phyloP scores from a whole-genome alignment of 1,140 invertebrate genomes.

The Bactericera cockerelli region DNA sequence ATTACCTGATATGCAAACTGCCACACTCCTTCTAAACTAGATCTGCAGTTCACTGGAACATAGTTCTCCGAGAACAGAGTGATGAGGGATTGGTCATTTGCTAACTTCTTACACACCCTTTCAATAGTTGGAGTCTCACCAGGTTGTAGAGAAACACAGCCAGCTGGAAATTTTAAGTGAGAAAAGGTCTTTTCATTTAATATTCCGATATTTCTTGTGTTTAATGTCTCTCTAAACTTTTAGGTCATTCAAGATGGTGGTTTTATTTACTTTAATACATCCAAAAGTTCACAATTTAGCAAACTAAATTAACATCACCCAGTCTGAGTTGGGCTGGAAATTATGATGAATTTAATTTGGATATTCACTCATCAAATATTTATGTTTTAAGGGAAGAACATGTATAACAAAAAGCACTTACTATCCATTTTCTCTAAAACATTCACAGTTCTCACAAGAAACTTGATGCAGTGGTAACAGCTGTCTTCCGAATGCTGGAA shows the following conservation, averaged over 20 bases:
- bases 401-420: no score
- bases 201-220: no score
- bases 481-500: constrained; percentile 42
- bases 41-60: constrained; percentile 78
- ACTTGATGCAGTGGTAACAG: constrained; percentile 73
- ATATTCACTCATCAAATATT: no score
- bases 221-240: no score
- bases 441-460: constrained; percentile 74
- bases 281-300: no score
- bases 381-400: no score
- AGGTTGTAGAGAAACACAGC: constrained; percentile 50
- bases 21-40: constrained; percentile 86
- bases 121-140: constrained; percentile 51
- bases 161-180: constrained; percentile 35
- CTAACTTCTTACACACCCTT: constrained; percentile 55
- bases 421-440: constrained; percentile 79
- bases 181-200: no score
- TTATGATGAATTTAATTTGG: no score
- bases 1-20: constrained; percentile 77
- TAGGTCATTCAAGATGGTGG: no score
- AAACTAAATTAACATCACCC: no score
- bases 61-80: constrained; percentile 83
- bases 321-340: no score
- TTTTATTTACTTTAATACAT: no score
- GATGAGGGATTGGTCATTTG: constrained; percentile 59